Conservation (phyloP, 2,797 vertebrate genomes). For the Rhinella marina region DNA sequence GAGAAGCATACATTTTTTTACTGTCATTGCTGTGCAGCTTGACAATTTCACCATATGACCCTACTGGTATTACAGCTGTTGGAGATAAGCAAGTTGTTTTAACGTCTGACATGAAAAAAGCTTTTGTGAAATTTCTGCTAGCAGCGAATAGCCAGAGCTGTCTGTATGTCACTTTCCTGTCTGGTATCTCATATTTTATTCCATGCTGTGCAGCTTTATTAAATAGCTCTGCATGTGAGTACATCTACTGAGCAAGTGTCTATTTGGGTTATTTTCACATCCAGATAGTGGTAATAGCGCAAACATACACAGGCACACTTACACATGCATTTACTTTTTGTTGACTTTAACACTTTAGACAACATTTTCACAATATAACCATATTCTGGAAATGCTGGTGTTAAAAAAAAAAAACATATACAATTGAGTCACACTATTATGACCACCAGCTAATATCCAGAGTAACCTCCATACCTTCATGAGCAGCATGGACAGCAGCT, state of each 20-base stretch:
- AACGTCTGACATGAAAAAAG: constrained; percentile 55
- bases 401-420: too few species aligned
- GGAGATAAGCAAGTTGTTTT: constrained; percentile 48
- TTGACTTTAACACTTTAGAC: not conserved
- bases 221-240: constrained; percentile 55
- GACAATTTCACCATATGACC: constrained; percentile 53
- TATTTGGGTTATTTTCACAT: constrained; percentile 38
- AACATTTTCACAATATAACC: not conserved
- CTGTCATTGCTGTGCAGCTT: constrained; percentile 20
- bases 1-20: constrained; percentile 8
- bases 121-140: constrained; percentile 51
- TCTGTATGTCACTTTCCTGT: constrained; percentile 59
- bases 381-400: too few species aligned
- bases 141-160: constrained; percentile 51
- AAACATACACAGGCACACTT: not conserved
- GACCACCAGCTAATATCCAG: too few species aligned
- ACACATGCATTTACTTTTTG: not conserved
- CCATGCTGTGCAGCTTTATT: constrained; percentile 49
- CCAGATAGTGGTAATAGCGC: not conserved
- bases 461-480: too few species aligned
- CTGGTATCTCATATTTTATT: constrained; percentile 59
- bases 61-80: constrained; percentile 42
- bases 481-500: too few species aligned
- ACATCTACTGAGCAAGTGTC: constrained; percentile 44
- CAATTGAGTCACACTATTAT: too few species aligned